Evolutionary conservation across 2,113 vertebrate species (phyloP).

Genomic region (Ammospiza nelsoni): DNA sequence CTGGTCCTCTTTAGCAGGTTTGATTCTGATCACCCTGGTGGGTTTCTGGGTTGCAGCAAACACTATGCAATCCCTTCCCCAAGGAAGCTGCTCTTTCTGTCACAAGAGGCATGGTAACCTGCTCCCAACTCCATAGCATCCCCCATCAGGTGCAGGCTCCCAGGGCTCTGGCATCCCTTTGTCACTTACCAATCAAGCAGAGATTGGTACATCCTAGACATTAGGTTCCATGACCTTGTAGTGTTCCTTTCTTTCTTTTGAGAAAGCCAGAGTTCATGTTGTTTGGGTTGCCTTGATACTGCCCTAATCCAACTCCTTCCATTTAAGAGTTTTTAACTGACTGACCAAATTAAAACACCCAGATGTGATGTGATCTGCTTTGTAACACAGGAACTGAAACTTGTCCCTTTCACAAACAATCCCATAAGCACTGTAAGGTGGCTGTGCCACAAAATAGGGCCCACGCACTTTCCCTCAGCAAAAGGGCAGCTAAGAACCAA

Average conservation of each 20-base stretch:
- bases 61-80: background rate
- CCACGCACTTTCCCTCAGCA: fast-evolving
- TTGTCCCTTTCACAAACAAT: background rate
- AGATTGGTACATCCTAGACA: background rate
- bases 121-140: background rate
- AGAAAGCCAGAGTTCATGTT: background rate
- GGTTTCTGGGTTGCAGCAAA: background rate
- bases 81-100: background rate
- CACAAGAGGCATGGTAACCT: background rate
- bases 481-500: background rate
- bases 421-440: background rate
- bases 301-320: background rate
- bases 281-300: background rate
- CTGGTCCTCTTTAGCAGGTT: background rate
- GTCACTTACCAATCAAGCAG: background rate
- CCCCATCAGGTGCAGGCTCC: background rate
- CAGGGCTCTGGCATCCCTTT: background rate
- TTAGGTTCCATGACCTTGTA: background rate
- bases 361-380: background rate
- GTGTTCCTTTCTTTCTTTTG: background rate
- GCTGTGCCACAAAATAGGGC: background rate
- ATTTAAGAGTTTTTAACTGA: background rate
- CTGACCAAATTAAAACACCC: background rate
- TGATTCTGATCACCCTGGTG: background rate
- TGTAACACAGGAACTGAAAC: background rate